Evolutionary conservation across 2,888 invertebrate genomes (phyloP), one percentile per base, ranked within the genome.

Genomic region (Lasioglossum morio): DNA sequence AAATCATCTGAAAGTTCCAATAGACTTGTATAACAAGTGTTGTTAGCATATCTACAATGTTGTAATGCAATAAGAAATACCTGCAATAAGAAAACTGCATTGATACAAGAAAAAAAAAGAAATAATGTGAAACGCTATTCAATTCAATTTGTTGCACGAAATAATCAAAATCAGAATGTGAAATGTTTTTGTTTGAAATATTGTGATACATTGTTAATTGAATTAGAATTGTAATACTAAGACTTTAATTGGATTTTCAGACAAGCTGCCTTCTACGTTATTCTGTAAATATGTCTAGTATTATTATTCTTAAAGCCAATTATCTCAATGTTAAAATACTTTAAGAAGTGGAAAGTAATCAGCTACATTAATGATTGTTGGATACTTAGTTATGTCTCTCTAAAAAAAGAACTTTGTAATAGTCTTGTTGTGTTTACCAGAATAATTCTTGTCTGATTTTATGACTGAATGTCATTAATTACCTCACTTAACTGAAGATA

Each of bases 401-500:
- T 77, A 82, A 82, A 77, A 63, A 74, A 86, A 43, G 37, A 37
- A 66, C 72, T 86, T 72, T 85, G 79, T 82, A 82, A 84, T 89
- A 89, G 79, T 77, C 89, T 80, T 85, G 77, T 88, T 92, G 88
- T 89, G 86, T 91, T 91, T 89, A 88, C 80, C 81, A 82, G 86
- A 91, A 86, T 89, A 84, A 88, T 87, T 88, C 85, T 86, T 92
- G 84, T 91, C 88, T 89, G 85, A 91, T 92, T 92, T 94, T 87
- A 92, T 87, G 93, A 94, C 94, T 92, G 92, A 93, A 90, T 80
- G 91, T 92, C 91, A 90, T 93, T 91, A 90, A 93, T 94, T 94
- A 94, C 94, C 94, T 94, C 93, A 93, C 93, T 94, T 92, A 92
- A 92, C 91, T 92, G 92, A 94, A 94, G 93, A 93, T 94, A 94